Conservation (phyloP, 2,113 vertebrate genomes). For the Larimichthys polyactis region DNA sequence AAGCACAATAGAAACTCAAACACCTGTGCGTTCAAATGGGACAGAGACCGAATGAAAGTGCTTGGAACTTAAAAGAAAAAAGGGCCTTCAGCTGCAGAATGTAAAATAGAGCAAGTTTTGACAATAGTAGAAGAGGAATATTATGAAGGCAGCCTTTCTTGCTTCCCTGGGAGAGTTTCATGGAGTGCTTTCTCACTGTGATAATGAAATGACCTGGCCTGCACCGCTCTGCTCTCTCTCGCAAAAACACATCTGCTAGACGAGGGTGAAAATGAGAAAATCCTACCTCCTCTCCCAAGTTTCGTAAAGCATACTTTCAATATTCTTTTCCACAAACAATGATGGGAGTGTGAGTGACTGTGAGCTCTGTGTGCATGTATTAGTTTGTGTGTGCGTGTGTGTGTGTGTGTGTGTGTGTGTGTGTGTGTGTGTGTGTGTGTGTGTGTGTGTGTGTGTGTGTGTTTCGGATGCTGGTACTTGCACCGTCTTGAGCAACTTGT, state of each 20-base stretch:
- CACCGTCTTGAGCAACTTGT: conserved; percentile 44
- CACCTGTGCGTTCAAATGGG: conserved; percentile 41
- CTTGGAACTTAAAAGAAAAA: conserved; percentile 30
- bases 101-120: conserved; percentile 73
- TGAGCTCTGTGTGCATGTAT: conserved; percentile 22
- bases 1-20: conserved; percentile 35
- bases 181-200: conserved; percentile 80
- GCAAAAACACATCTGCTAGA: conserved; percentile 77
- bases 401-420: background rate
- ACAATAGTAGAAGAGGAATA: conserved; percentile 65
- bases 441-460: background rate
- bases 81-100: conserved; percentile 54
- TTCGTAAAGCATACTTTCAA: conserved; percentile 76
- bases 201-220: conserved; percentile 83
- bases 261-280: conserved; percentile 80
- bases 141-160: conserved; percentile 72
- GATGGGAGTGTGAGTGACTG: conserved; percentile 60
- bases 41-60: conserved; percentile 39
- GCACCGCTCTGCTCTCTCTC: conserved; percentile 64
- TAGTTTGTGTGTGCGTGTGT: conserved; percentile 5
- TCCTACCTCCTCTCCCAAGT: conserved; percentile 73
- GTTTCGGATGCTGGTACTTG: conserved; percentile 2
- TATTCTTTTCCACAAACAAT: conserved; percentile 68
- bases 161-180: conserved; percentile 76
- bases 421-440: conserved; percentile 37